Base-by-base conservation (phyloP, 2,888 invertebrate genomes). In the Eulithis prunata region DNA sequence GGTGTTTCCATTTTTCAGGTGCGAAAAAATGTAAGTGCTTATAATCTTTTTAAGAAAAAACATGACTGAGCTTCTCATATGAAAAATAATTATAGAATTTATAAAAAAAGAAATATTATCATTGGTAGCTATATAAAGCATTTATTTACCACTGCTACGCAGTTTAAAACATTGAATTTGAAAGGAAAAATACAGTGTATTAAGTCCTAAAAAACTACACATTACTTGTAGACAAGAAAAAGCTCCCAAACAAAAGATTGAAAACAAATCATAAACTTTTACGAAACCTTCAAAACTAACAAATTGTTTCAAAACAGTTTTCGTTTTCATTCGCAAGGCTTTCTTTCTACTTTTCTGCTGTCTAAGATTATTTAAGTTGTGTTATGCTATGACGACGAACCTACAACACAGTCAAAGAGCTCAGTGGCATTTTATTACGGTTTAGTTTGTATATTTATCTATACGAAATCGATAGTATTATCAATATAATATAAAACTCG, bases 1-100 rank as follows among this genome's bases (percentile, higher is more conserved):
- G 77, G 75, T 72, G 72, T 71, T 78, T 75, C 73, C 75, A 74
- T 69, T 3, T 58, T 66, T 64, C 55, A 65, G 63, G 73, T 71
- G 41, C 38, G 52, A 51, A 21, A n/a, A 45, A 45, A 14, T 21
- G 6, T 14, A 52, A 28, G 10, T 38, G 8, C 8, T 38, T 8
- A 38, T 5, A 7, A 7, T 38, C 10, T 41, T 41, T 41, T 5
- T 10, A 8, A 41, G 21, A 10, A 41, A 41, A 41, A 10, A 41
- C 8, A 41, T 41, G 10, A 6, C 5, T 8, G 2, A 32, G 32
- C 32, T 32, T 32, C 6, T 32, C 6, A 6, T 1, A 5, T 5
- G 5, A 5, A 32, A 32, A 32, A 32, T 32, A 32, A 4, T 32
- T 6, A 5, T 6, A 32, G 32, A 32, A 32, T 32, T 5, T 5